A percentile compares a stretch with the other conserved stretches of the same genome.
phyloP scores from a whole-genome alignment of 2,113 vertebrate species.

The Porphyrio hochstetteri region DNA sequence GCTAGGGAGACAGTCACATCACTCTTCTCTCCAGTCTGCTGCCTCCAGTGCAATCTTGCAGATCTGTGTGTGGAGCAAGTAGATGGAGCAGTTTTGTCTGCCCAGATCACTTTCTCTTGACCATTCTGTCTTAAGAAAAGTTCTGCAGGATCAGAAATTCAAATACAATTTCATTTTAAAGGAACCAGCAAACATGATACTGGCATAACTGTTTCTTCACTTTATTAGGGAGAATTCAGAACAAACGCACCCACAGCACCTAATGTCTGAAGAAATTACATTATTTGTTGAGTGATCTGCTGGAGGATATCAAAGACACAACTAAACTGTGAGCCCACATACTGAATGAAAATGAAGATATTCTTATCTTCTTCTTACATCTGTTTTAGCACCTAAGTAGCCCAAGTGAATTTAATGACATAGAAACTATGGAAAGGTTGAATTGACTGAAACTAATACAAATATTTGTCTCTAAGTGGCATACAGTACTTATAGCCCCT shows the following conservation, averaged over 20 bases:
- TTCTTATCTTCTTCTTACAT: background rate
- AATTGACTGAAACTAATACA: background rate
- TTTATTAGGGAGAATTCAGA: background rate
- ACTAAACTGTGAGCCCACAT: background rate
- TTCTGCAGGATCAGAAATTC: background rate
- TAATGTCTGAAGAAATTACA: background rate
- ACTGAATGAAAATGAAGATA: background rate
- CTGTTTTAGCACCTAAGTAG: background rate
- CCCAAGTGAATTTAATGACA: background rate
- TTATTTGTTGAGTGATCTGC: background rate
- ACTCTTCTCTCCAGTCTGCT: background rate
- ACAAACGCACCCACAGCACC: background rate
- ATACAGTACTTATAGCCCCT: background rate
- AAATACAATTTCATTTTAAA: background rate
- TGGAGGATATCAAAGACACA: background rate
- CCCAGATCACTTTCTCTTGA: background rate
- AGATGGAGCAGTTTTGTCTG: background rate
- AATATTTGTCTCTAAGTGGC: background rate
- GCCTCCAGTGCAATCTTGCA: background rate
- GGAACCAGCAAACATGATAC: background rate
- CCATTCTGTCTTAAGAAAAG: background rate
- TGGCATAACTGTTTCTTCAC: background rate
- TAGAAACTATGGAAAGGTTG: background rate
- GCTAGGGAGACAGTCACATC: background rate
- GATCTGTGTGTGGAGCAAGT: background rate